A percentile compares a stretch with the other conserved stretches of the same genome.
Conservation (phyloP, 2,113 vertebrate species). For the Rhinoderma darwinii region DNA sequence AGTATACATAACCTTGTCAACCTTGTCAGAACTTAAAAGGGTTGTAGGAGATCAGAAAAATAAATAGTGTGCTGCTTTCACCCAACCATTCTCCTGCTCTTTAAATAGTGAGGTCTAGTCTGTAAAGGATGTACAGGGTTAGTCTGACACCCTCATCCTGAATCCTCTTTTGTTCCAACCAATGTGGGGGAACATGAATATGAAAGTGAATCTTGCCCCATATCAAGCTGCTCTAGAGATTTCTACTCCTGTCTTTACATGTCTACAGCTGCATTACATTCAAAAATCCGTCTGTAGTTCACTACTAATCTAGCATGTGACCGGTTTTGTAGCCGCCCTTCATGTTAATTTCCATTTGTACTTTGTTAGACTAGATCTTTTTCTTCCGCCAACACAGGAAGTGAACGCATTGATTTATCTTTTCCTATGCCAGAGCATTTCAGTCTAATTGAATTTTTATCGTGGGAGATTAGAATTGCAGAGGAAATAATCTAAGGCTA, state of each 20-base stretch:
- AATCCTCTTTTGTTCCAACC: too few relatives aligned
- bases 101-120: too few relatives aligned
- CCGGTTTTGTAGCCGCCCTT: background rate
- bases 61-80: too few relatives aligned
- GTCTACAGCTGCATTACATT: background rate
- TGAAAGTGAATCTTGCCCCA: too few relatives aligned
- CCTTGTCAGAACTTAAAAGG: too few relatives aligned
- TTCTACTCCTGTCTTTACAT: too few relatives aligned
- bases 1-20: too few relatives aligned
- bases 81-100: too few relatives aligned
- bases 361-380: background rate
- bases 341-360: background rate
- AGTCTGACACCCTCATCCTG: too few relatives aligned
- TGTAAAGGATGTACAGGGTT: too few relatives aligned
- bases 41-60: too few relatives aligned
- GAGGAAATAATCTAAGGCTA: slow-evolving; percentile 23
- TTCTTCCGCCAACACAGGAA: slow-evolving; percentile 6
- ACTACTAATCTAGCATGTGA: background rate
- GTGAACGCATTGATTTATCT: slow-evolving; percentile 28
- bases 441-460: background rate
- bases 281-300: background rate
- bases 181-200: too few relatives aligned
- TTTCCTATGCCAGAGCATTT: slow-evolving; percentile 29
- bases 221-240: background rate
- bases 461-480: slow-evolving; percentile 16